A percentile compares a stretch with the other conserved stretches of the same genome.
These are phyloP conservation scores for Nymphicus hollandicus DNA, from an alignment of 2,113 vertebrate species.

Conservation along the genomic window DNA sequence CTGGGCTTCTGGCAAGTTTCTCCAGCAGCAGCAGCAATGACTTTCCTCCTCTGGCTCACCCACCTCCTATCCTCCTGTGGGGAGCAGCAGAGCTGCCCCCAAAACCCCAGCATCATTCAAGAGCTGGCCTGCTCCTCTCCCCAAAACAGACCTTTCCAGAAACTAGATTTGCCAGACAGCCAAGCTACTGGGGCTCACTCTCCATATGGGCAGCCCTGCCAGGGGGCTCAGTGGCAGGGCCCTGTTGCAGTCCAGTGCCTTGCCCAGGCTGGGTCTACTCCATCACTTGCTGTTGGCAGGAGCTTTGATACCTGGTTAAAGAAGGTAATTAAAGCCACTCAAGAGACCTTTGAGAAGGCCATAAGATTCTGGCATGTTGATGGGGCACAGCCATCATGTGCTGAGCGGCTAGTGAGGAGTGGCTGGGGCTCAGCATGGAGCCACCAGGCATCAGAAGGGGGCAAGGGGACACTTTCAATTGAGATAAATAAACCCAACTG, in stretches of 20 bases:
- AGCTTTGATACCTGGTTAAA: neutral
- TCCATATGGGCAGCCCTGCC: neutral
- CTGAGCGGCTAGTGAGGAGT: neutral
- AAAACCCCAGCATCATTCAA: neutral
- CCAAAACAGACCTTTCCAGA: neutral
- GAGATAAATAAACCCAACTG: neutral
- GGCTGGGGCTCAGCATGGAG: neutral
- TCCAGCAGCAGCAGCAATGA: neutral
- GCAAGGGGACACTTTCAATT: neutral
- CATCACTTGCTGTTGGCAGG: rapidly evolving
- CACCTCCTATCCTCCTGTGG: neutral
- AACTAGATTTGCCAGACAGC: neutral
- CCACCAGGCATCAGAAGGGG: rapidly evolving
- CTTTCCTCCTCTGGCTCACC: neutral
- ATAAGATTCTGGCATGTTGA: neutral
- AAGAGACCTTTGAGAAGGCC: neutral
- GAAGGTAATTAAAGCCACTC: neutral
- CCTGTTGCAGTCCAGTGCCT: neutral
- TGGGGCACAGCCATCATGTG: rapidly evolving
- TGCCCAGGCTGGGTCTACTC: neutral
- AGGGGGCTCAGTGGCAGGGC: rapidly evolving
- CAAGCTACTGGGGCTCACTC: neutral
- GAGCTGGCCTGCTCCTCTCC: neutral
- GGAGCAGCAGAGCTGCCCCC: neutral
- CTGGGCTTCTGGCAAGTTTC: neutral